Conservation (phyloP, 2,888 invertebrate species). For the Thereva nobilitata region DNA sequence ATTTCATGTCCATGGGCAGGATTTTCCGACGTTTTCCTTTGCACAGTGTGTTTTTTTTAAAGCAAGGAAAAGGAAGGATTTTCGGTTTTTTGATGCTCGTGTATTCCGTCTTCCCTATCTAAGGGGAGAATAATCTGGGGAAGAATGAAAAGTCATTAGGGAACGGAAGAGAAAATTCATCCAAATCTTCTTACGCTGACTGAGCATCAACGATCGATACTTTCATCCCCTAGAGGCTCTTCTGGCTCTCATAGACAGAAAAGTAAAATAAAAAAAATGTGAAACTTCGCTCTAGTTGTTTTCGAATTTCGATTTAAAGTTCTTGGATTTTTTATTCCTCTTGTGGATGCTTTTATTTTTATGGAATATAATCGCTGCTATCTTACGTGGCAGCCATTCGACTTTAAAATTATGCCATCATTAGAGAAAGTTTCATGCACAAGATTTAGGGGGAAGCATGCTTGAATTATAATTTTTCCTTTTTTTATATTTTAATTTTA, state of each 20-base stretch:
- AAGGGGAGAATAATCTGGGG: slow-evolving; percentile 17
- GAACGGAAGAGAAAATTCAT: slow-evolving; percentile 31
- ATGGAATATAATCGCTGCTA: background rate
- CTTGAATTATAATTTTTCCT: too few relatives aligned
- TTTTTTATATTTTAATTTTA: too few relatives aligned
- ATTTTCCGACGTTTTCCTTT: too few relatives aligned
- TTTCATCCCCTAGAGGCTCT: slow-evolving; percentile 11
- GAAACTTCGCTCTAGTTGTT: slow-evolving; percentile 26
- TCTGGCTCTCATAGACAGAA: background rate
- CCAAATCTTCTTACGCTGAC: slow-evolving; percentile 27
- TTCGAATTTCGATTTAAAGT: slow-evolving; percentile 27
- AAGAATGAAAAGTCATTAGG: slow-evolving; percentile 33
- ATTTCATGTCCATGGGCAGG: too few relatives aligned
- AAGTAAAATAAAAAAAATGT: slow-evolving; percentile 10
- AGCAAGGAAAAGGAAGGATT: slow-evolving; percentile 11
- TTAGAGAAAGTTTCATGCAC: too few relatives aligned
- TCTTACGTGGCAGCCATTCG: too few relatives aligned
- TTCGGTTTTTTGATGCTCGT: slow-evolving; percentile 8
- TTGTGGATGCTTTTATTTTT: slow-evolving; percentile 6
- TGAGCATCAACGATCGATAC: slow-evolving; percentile 26
- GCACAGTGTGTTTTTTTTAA: background rate
- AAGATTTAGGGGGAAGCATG: too few relatives aligned
- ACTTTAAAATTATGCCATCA: too few relatives aligned
- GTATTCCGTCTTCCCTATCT: background rate
- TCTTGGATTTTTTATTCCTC: background rate